phyloP scores from a whole-genome alignment of 2,888 invertebrate genomes.

The Torymus texanus region DNA sequence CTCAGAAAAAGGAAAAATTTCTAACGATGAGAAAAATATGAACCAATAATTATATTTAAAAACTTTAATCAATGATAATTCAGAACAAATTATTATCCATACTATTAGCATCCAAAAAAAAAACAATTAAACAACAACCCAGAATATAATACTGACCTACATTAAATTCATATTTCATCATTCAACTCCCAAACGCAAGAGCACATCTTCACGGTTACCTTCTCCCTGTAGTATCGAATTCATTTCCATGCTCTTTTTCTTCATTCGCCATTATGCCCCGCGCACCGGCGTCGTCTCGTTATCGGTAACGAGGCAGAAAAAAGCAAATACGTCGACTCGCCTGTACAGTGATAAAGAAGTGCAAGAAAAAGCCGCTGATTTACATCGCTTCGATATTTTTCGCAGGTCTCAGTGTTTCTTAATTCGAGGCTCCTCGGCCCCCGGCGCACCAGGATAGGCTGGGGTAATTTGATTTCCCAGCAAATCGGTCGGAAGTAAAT shows the following conservation, averaged over 20 bases:
- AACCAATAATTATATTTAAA: too few species aligned
- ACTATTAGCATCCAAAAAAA: too few species aligned
- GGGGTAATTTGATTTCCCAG: conserved; percentile 71
- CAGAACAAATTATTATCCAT: too few species aligned
- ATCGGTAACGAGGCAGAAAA: conserved; percentile 55
- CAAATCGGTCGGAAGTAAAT: conserved; percentile 72
- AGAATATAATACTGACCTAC: not conserved
- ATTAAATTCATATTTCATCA: too few species aligned
- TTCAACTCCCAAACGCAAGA: too few species aligned
- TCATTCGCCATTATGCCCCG: conserved; percentile 24
- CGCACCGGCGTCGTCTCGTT: conserved; percentile 41
- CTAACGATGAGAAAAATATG: too few species aligned
- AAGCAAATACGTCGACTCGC: conserved; percentile 48
- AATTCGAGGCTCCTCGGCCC: conserved; percentile 70
- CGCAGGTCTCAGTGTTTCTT: conserved; percentile 74
- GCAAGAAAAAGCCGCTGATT: conserved; percentile 65
- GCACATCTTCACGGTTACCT: not conserved
- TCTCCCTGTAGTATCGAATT: not conserved
- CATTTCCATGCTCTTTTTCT: conserved; percentile 30
- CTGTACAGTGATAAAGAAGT: conserved; percentile 52
- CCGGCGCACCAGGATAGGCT: conserved; percentile 37
- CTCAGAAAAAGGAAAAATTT: too few species aligned
- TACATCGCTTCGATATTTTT: conserved; percentile 73
- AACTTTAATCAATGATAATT: too few species aligned
- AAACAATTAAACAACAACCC: not conserved